Base-by-base conservation (phyloP, 2,113 vertebrate species). In the Clarias magur region DNA sequence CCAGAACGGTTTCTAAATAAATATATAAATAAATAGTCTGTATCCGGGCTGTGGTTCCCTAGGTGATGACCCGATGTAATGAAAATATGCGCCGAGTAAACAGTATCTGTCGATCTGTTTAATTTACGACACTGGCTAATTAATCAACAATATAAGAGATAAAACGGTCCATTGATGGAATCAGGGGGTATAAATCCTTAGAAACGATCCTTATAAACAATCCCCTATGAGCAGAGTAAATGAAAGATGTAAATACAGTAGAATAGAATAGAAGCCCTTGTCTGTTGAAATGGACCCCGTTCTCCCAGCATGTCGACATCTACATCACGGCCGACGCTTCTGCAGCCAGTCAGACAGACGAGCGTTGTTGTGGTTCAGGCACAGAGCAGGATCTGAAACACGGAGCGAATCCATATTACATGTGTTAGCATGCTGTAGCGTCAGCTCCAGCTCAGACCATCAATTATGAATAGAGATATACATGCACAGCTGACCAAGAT, bases 401-500 rank as follows among this genome's bases (percentile, higher is more conserved):
- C 84, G 89, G 91, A 93, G 94, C 93, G 95, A 96, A 97, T 97
- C 95, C 94, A 95, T 96, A 96, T 94, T 96, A 96, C 96, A 94
- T 95, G 95, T 96, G 96, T 85, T 96, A 95, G 94, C 94, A 90
- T 92, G 95, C 95, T 95, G 88, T 87, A 88, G 90, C 85, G 95
- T 94, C 95, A 95, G 95, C 94, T 95, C 94, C 94, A 94, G 96
- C 96, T 95, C 95, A 93, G 93, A 94, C 94, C 96, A 97, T 97
- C 96, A 97, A 97, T 97, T 97, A 97, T 97, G 96, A 97, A 97
- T 97, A 96, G 95, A 95, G 95, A 96, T 94, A 96, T 97, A 97
- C 96, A 96, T 48, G 48, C 8, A 48, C 48, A 48, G 48, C 48
- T 48, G 48, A 48, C 48, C 48, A 48, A 48, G 48, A 48, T 48